Evolutionary conservation across 2,797 vertebrate genomes (phyloP).

Genomic region (Microctenopoma lineatum): DNA sequence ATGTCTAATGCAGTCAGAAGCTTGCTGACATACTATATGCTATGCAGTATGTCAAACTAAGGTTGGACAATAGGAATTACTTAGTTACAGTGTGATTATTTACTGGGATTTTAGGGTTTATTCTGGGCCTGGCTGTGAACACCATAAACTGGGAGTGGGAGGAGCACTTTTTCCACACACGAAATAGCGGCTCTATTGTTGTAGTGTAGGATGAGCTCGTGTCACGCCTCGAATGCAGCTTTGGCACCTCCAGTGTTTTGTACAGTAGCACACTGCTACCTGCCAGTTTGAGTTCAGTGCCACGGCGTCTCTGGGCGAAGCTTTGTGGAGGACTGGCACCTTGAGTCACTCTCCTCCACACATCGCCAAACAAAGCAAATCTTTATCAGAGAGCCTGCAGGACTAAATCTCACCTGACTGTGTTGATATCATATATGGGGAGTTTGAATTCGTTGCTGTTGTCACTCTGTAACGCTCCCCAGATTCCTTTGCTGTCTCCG

Average conservation of each 20-base stretch:
- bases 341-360: slow-evolving; percentile 53
- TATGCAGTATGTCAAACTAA: background rate
- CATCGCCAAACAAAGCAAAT: slow-evolving; percentile 56
- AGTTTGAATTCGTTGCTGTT: too few relatives aligned
- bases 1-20: slow-evolving; percentile 3
- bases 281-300: slow-evolving; percentile 38
- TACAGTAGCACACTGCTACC: slow-evolving; percentile 21
- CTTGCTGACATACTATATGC: background rate
- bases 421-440: background rate
- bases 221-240: slow-evolving; percentile 58
- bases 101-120: slow-evolving; percentile 9
- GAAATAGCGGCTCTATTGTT: slow-evolving; percentile 38
- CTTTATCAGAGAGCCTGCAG: slow-evolving; percentile 36
- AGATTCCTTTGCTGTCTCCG: too few relatives aligned
- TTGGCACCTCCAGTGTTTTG: slow-evolving; percentile 32
- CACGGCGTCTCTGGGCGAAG: slow-evolving; percentile 45
- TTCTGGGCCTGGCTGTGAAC: slow-evolving; percentile 16
- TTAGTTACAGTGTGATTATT: slow-evolving; percentile 8
- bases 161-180: slow-evolving; percentile 17
- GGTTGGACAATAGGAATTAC: background rate
- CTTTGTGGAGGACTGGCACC: slow-evolving; percentile 40
- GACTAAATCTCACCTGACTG: slow-evolving; percentile 48
- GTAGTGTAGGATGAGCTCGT: slow-evolving; percentile 56
- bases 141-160: slow-evolving; percentile 17
- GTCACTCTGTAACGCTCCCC: too few relatives aligned